These are phyloP conservation scores for Eustalomyia histrio DNA, from an alignment of 2,888 invertebrate genomes.

Conservation along the genomic window DNA sequence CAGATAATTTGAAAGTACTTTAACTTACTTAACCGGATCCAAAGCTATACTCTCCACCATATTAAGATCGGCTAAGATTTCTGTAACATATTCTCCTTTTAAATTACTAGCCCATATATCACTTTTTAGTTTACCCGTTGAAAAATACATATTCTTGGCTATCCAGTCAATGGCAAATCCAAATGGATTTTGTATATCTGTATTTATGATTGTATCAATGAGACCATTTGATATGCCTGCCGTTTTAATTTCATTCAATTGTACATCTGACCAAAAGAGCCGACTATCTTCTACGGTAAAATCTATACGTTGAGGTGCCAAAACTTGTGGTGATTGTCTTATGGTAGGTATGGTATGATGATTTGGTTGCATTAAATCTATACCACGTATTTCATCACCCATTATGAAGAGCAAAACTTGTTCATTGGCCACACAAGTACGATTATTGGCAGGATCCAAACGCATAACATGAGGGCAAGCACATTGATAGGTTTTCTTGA, in stretches of 20 bases:
- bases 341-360: constrained; percentile 91
- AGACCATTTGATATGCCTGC: constrained; percentile 85
- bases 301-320: constrained; percentile 86
- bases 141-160: constrained; percentile 83
- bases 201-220: constrained; percentile 87
- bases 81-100: constrained; percentile 85
- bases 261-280: constrained; percentile 89
- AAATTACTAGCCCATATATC: constrained; percentile 86
- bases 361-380: constrained; percentile 87
- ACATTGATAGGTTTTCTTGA: constrained; percentile 84
- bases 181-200: constrained; percentile 81
- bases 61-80: constrained; percentile 76
- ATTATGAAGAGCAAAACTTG: constrained; percentile 88
- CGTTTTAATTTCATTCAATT: constrained; percentile 87
- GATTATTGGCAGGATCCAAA: constrained; percentile 83
- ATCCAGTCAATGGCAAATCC: constrained; percentile 93
- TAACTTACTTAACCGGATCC: constrained; percentile 82
- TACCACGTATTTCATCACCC: constrained; percentile 89
- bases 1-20: not conserved
- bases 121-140: constrained; percentile 81
- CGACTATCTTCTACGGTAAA: constrained; percentile 84
- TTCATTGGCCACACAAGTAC: constrained; percentile 84
- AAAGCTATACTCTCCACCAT: constrained; percentile 85
- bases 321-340: constrained; percentile 81
- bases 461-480: constrained; percentile 94